Percentiles rank a stretch among this genome's conserved stretches.
phyloP scores from a whole-genome alignment of 64 coral and sea anemone genomes.

The Porites lutea region DNA sequence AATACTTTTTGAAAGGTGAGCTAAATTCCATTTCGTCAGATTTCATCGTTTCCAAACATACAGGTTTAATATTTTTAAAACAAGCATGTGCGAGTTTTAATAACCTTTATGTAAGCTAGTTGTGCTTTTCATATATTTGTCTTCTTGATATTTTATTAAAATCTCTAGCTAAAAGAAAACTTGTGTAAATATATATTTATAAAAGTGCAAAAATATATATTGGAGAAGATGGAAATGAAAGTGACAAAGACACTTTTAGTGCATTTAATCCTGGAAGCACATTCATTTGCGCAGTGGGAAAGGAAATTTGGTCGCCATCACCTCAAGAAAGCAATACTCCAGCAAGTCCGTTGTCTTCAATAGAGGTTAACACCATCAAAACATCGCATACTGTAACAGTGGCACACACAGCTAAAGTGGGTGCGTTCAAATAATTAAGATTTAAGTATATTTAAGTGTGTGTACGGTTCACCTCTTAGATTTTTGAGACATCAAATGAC shows the following conservation, averaged over 20 bases:
- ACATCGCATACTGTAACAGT: constrained; percentile 12
- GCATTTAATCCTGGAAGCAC: neutral
- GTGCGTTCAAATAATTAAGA: constrained; percentile 12
- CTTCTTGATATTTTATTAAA: neutral
- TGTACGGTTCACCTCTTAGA: neutral
- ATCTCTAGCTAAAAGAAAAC: constrained; percentile 10
- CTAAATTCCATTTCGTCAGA: neutral
- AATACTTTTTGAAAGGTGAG: neutral
- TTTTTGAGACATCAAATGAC: constrained; percentile 9
- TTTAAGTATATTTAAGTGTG: constrained; percentile 13
- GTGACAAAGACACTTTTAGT: constrained; percentile 11
- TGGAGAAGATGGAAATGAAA: neutral
- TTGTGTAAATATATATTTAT: neutral
- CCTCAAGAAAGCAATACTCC: neutral
- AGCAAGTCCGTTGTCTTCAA: constrained; percentile 13
- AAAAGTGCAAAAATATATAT: neutral
- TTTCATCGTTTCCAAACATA: neutral
- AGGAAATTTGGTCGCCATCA: constrained; percentile 17
- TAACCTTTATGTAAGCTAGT: neutral
- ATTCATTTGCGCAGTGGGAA: constrained; percentile 2
- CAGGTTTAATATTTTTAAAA: neutral
- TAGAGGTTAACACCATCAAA: neutral
- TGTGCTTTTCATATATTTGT: neutral
- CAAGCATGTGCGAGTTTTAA: neutral
- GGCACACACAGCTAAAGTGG: constrained; percentile 5